A percentile compares a stretch with the other conserved stretches of the same genome.
Evolutionary conservation across 2,888 invertebrate species (phyloP).

Genomic region (Stenichneumon culpator): DNA sequence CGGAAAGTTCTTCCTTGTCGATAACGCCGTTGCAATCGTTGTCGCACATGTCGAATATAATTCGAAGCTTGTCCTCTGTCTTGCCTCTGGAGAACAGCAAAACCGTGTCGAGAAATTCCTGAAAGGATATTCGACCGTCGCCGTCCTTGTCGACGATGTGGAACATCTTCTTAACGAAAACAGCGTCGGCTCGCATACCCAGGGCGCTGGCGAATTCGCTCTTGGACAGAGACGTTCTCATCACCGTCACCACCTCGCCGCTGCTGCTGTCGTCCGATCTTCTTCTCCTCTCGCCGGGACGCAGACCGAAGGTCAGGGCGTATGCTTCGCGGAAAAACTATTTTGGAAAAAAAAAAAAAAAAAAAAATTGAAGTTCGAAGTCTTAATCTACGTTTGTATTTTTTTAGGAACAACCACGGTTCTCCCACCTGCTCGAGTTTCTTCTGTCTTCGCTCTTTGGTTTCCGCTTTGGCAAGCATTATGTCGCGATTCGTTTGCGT

Average conservation of each 20-base stretch:
- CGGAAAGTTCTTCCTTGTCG: slow-evolving; percentile 96
- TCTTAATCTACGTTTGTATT: background rate
- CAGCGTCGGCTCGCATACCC: slow-evolving; percentile 97
- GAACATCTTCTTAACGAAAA: slow-evolving; percentile 99
- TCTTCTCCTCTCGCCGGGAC: slow-evolving; percentile 93
- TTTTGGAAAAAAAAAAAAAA: background rate
- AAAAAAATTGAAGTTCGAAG: background rate
- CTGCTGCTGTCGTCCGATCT: slow-evolving; percentile 90
- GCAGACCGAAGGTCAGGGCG: slow-evolving; percentile 95
- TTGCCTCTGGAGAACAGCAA: slow-evolving; percentile 96
- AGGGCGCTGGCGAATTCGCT: slow-evolving; percentile 97
- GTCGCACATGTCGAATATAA: slow-evolving; percentile 99
- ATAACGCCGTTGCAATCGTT: slow-evolving; percentile 97
- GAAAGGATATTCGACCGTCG: slow-evolving; percentile 96
- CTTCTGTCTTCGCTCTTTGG: slow-evolving; percentile 96
- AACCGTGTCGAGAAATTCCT: slow-evolving; percentile 97
- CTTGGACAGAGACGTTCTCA: slow-evolving; percentile 96
- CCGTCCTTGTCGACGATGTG: slow-evolving; percentile 98
- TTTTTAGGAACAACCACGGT: background rate
- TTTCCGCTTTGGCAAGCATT: slow-evolving; percentile 96
- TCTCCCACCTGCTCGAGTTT: slow-evolving; percentile 90
- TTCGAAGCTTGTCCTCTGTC: slow-evolving; percentile 96
- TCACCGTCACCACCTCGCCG: slow-evolving; percentile 96
- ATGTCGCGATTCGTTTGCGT: slow-evolving; percentile 91
- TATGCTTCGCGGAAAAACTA: slow-evolving; percentile 98